A percentile compares a stretch with the other conserved stretches of the same genome.
Conservation (phyloP, 2,888 invertebrate genomes). For the Psococerastis gibbosa region DNA sequence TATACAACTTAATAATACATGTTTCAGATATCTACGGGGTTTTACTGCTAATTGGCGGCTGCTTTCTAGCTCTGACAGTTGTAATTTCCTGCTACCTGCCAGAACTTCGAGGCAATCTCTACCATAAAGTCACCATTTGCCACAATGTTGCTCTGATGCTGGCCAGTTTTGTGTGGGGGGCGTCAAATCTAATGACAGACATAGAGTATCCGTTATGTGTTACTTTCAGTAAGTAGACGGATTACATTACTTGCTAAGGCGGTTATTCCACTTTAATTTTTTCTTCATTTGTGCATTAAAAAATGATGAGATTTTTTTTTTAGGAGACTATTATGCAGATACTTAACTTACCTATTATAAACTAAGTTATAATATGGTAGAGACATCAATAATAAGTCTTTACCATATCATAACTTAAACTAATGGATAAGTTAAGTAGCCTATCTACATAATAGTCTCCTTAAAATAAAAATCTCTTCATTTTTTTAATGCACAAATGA, state of each 20-base stretch:
- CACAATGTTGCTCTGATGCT: conserved; percentile 4
- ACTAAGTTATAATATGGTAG: too few species aligned
- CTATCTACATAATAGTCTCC: too few species aligned
- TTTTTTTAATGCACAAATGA: too few species aligned
- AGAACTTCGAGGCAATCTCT: not conserved
- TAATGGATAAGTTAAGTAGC: too few species aligned
- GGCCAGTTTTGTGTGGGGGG: conserved; percentile 3
- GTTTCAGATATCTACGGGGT: conserved; percentile 9
- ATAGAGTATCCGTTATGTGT: not conserved
- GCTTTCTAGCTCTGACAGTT: not conserved
- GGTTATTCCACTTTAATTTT: not conserved
- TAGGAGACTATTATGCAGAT: too few species aligned
- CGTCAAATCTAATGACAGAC: not conserved
- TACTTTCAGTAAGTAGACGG: not conserved
- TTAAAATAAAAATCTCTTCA: too few species aligned
- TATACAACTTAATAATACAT: too few species aligned
- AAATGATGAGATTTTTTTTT: too few species aligned
- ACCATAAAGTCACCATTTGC: conserved; percentile 5
- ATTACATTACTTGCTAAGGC: not conserved
- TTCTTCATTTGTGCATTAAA: too few species aligned
- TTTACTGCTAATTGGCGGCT: not conserved
- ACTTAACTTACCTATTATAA: too few species aligned
- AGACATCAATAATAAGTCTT: too few species aligned
- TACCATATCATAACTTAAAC: too few species aligned
- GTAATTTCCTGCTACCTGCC: conserved; percentile 6